These are phyloP conservation scores for Margarornis squamiger DNA, from an alignment of 2,797 vertebrate species.

Conservation along the genomic window DNA sequence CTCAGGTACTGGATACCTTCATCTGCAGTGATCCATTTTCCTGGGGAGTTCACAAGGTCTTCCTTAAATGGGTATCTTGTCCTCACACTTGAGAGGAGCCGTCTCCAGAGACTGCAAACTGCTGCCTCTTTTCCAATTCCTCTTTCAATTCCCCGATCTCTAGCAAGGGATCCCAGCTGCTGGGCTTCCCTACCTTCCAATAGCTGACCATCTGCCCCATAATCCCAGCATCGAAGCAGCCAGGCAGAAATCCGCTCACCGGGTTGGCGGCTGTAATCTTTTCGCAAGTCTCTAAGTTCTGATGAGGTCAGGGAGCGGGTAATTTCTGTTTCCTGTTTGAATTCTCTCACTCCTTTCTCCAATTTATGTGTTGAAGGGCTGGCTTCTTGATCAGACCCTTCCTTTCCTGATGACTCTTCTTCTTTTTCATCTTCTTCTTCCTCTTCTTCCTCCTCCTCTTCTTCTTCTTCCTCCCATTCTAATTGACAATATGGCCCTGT, in stretches of 20 bases:
- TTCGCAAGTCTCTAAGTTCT: background rate
- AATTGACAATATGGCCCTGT: background rate
- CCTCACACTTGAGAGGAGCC: background rate
- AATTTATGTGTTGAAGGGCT: background rate
- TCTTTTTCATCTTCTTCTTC: accelerated
- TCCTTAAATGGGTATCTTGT: background rate
- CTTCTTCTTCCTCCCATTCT: background rate
- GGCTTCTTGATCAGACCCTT: background rate
- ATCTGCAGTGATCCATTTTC: background rate
- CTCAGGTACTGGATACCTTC: background rate
- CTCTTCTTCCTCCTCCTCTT: accelerated
- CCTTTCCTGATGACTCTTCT: background rate
- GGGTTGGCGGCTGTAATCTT: background rate
- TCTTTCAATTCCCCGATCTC: background rate
- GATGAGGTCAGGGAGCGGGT: background rate
- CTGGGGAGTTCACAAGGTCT: background rate
- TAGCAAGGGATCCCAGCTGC: background rate
- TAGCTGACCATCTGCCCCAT: background rate
- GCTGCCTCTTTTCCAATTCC: background rate
- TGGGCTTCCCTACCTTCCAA: background rate
- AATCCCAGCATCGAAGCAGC: constrained; percentile 1
- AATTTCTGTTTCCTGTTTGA: background rate
- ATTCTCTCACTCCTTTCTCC: background rate
- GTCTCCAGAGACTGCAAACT: background rate
- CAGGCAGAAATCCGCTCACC: background rate